Conservation (phyloP, 1,140 invertebrate species). For the Atta texana region DNA sequence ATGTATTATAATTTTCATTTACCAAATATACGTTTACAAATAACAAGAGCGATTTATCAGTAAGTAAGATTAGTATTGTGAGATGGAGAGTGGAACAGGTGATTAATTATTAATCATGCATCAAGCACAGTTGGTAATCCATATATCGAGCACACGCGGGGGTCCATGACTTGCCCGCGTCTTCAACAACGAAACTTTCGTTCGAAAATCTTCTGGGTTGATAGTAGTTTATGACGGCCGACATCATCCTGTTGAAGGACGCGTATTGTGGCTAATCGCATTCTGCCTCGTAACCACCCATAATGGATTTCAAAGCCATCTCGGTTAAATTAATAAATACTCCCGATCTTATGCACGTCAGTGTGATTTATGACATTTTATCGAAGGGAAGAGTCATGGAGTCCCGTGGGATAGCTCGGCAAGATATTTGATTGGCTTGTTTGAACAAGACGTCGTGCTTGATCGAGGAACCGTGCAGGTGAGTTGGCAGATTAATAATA, state of each 20-base stretch:
- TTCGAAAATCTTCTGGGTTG: constrained; percentile 31
- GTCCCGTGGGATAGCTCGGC: constrained; percentile 48
- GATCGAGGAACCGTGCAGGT: constrained; percentile 40
- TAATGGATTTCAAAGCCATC: constrained; percentile 67
- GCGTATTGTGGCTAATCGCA: constrained; percentile 68
- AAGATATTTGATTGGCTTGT: constrained; percentile 64
- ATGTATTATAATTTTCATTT: neutral
- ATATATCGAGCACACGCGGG: constrained; percentile 61
- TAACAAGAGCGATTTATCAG: constrained; percentile 10
- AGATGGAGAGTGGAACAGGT: neutral
- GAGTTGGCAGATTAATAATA: constrained; percentile 63
- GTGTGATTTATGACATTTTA: constrained; percentile 70
- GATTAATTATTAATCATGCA: constrained; percentile 67
- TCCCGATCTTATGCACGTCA: constrained; percentile 52
- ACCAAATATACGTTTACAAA: constrained; percentile 2
- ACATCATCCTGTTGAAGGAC: constrained; percentile 36
- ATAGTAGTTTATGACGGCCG: constrained; percentile 40
- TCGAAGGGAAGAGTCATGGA: constrained; percentile 58
- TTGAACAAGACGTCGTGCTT: constrained; percentile 60
- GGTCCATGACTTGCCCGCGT: constrained; percentile 64
- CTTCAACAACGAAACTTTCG: constrained; percentile 48
- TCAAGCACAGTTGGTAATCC: constrained; percentile 60
- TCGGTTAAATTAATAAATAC: constrained; percentile 73
- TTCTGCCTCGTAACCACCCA: constrained; percentile 70
- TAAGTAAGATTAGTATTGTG: constrained; percentile 7